Evolutionary conservation across 2,888 invertebrate genomes (phyloP).

Genomic region (Catocala fraxini): DNA sequence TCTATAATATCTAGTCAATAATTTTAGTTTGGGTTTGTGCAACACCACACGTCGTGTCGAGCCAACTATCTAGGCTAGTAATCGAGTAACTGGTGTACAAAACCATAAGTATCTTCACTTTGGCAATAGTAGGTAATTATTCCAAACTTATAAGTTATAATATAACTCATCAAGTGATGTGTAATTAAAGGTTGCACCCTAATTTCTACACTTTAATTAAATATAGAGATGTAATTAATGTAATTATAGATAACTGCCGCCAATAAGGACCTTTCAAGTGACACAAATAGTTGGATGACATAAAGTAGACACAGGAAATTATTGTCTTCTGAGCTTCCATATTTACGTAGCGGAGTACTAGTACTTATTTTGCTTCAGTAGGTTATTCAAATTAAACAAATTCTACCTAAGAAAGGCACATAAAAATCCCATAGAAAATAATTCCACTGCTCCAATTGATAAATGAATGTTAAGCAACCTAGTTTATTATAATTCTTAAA

Average conservation of each 20-base stretch:
- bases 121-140: slow-evolving; percentile 42
- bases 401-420: too few relatives aligned
- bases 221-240: not conserved
- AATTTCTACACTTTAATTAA: slow-evolving; percentile 11
- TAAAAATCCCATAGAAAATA: too few relatives aligned
- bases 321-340: too few relatives aligned
- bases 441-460: too few relatives aligned
- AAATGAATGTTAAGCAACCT: too few relatives aligned
- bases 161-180: slow-evolving; percentile 28
- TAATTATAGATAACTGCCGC: not conserved
- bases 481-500: too few relatives aligned
- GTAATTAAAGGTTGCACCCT: slow-evolving; percentile 22
- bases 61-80: slow-evolving; percentile 68
- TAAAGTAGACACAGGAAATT: too few relatives aligned
- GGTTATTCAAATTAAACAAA: too few relatives aligned
- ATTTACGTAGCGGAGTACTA: too few relatives aligned
- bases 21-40: slow-evolving; percentile 85
- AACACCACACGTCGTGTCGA: slow-evolving; percentile 76
- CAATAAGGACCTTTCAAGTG: not conserved
- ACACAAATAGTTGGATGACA: not conserved
- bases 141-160: slow-evolving; percentile 35
- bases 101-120: slow-evolving; percentile 61
- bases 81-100: slow-evolving; percentile 62
- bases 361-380: too few relatives aligned
- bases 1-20: slow-evolving; percentile 84